Conservation (phyloP, 2,797 vertebrate species). For the Falco rusticolus region DNA sequence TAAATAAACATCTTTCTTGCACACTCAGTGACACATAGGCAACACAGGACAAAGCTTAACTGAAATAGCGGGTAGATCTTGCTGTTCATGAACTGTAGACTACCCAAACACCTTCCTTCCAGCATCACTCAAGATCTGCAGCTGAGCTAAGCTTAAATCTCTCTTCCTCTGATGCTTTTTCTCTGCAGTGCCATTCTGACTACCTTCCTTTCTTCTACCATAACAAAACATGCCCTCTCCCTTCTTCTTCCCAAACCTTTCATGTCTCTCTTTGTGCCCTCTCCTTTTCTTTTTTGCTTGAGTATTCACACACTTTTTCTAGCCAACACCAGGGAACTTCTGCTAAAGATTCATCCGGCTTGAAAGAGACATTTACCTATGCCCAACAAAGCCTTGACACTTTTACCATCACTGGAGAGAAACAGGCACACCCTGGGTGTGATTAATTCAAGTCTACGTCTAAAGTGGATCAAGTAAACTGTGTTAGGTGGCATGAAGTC, state of each 20-base stretch:
- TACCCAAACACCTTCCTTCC: neutral
- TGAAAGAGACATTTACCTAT: neutral
- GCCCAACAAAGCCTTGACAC: accelerated
- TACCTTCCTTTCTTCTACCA: neutral
- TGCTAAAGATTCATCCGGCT: neutral
- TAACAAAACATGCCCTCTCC: neutral
- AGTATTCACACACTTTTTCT: neutral
- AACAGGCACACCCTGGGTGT: neutral
- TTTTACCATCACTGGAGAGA: neutral
- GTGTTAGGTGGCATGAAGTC: neutral
- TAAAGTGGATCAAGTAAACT: neutral
- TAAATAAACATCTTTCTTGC: neutral
- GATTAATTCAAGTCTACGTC: neutral
- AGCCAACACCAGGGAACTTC: neutral
- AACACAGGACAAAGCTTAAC: neutral
- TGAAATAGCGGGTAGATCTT: neutral
- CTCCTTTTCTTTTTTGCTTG: accelerated
- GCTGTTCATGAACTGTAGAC: neutral
- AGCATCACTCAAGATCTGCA: neutral
- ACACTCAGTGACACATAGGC: neutral
- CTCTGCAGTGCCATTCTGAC: neutral
- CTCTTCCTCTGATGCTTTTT: neutral
- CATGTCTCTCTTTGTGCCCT: neutral
- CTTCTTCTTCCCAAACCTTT: neutral
- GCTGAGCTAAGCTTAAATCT: neutral